These are phyloP conservation scores for Bufo gargarizans DNA, from an alignment of 2,113 vertebrate species.

Conservation along the genomic window DNA sequence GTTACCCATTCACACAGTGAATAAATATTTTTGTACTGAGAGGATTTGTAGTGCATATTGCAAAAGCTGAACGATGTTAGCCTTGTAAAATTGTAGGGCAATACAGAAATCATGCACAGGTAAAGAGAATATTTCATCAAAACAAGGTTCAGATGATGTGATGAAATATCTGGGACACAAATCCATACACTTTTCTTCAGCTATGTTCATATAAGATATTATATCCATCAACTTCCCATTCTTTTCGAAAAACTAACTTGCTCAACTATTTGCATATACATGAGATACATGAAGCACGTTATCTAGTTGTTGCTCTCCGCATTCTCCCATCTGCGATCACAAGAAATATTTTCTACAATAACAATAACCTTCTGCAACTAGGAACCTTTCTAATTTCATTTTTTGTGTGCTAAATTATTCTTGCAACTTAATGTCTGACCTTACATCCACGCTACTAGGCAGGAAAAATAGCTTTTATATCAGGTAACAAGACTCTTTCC, in stretches of 20 bases:
- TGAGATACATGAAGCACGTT: neutral
- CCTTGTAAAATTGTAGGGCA: too few relatives aligned
- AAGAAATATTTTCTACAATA: neutral
- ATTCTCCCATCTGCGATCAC: neutral
- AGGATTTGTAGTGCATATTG: too few relatives aligned
- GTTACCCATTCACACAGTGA: too few relatives aligned
- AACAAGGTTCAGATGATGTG: too few relatives aligned
- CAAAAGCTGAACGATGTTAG: too few relatives aligned
- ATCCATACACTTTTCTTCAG: neutral
- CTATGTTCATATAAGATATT: neutral
- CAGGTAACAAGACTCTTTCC: slow-evolving; percentile 6
- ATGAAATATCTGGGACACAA: neutral
- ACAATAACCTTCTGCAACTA: neutral
- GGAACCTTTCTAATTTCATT: neutral
- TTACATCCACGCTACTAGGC: neutral
- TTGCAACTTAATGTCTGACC: slow-evolving; percentile 7
- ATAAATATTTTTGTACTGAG: too few relatives aligned
- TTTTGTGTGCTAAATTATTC: slow-evolving; percentile 7
- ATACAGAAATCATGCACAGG: too few relatives aligned
- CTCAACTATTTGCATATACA: neutral
- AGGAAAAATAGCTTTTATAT: slow-evolving; percentile 32
- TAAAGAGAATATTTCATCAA: too few relatives aligned
- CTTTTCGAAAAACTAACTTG: neutral
- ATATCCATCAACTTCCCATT: neutral
- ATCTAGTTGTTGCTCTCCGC: neutral